A percentile compares a stretch with the other conserved stretches of the same genome.
Evolutionary conservation across 2,113 vertebrate species (phyloP).

Genomic region (Hippocampus barbouri): DNA sequence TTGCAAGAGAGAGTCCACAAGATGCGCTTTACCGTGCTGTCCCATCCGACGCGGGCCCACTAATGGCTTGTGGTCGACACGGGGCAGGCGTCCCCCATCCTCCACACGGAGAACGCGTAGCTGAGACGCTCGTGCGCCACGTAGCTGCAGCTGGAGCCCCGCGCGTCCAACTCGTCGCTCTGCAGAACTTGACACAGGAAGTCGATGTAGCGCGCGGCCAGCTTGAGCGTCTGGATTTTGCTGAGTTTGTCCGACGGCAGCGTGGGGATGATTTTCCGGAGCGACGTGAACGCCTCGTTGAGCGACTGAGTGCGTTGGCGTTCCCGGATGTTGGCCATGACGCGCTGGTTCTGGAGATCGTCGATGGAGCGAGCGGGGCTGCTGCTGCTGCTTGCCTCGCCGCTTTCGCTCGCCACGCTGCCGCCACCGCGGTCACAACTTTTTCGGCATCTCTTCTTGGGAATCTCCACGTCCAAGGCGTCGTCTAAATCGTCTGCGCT

Average conservation of each 20-base stretch:
- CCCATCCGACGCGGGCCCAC: constrained; percentile 36
- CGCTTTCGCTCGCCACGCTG: constrained; percentile 77
- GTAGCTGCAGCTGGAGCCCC: constrained; percentile 96
- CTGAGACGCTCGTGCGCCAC: constrained; percentile 96
- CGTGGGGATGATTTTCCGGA: constrained; percentile 96
- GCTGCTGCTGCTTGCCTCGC: constrained; percentile 78
- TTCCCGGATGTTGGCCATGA: constrained; percentile 97
- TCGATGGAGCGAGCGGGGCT: constrained; percentile 88
- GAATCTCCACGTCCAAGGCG: constrained; percentile 78
- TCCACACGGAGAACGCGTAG: constrained; percentile 98
- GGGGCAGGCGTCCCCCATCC: constrained; percentile 98
- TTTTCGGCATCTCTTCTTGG: constrained; percentile 85
- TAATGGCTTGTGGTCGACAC: constrained; percentile 94
- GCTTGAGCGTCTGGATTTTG: constrained; percentile 97
- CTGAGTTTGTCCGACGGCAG: constrained; percentile 97
- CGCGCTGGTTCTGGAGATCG: constrained; percentile 92
- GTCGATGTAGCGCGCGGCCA: constrained; percentile 95
- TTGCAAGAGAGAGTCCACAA: not conserved
- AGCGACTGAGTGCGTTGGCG: constrained; percentile 94
- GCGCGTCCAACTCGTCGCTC: constrained; percentile 97
- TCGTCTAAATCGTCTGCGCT: constrained; percentile 69
- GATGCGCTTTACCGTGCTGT: constrained; percentile 33
- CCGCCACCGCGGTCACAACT: constrained; percentile 75
- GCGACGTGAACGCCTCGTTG: constrained; percentile 93
- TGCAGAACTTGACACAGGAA: constrained; percentile 96